A percentile compares a stretch with the other conserved stretches of the same genome.
phyloP scores from a whole-genome alignment of 2,888 invertebrate genomes.

The Nowickia ferox region DNA sequence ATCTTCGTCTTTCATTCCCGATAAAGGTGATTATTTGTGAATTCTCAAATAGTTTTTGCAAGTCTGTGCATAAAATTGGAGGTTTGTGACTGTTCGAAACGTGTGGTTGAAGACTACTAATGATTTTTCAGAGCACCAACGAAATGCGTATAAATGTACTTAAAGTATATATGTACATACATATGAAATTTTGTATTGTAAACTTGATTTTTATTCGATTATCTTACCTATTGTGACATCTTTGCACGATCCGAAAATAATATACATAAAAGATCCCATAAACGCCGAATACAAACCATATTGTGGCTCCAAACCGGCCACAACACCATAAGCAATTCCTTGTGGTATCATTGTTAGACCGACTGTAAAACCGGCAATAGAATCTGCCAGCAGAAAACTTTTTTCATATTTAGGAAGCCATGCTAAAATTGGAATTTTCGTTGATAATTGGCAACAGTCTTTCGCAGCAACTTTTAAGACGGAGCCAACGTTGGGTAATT shows the following conservation, averaged over 20 bases:
- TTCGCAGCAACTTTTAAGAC: slow-evolving; percentile 76
- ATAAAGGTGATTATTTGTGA: too few relatives aligned
- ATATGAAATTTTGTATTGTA: neutral
- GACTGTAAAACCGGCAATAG: slow-evolving; percentile 93
- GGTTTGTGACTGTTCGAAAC: too few relatives aligned
- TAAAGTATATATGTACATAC: too few relatives aligned
- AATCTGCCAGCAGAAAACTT: slow-evolving; percentile 88
- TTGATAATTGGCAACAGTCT: slow-evolving; percentile 84
- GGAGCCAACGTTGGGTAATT: slow-evolving; percentile 78
- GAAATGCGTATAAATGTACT: too few relatives aligned
- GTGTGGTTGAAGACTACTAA: too few relatives aligned
- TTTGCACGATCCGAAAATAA: slow-evolving; percentile 93
- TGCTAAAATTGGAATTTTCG: slow-evolving; percentile 87
- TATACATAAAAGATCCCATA: slow-evolving; percentile 96
- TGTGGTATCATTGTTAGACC: slow-evolving; percentile 93
- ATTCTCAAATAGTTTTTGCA: too few relatives aligned
- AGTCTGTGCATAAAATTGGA: too few relatives aligned
- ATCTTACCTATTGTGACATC: slow-evolving; percentile 89
- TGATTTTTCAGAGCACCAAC: too few relatives aligned
- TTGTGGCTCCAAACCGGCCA: slow-evolving; percentile 88
- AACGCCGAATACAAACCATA: slow-evolving; percentile 97
- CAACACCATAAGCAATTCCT: slow-evolving; percentile 91
- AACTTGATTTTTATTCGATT: neutral
- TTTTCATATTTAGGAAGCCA: slow-evolving; percentile 91
- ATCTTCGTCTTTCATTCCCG: too few relatives aligned